Conservation (phyloP, 2,113 vertebrate genomes). For the Seriola quinqueradiata region DNA sequence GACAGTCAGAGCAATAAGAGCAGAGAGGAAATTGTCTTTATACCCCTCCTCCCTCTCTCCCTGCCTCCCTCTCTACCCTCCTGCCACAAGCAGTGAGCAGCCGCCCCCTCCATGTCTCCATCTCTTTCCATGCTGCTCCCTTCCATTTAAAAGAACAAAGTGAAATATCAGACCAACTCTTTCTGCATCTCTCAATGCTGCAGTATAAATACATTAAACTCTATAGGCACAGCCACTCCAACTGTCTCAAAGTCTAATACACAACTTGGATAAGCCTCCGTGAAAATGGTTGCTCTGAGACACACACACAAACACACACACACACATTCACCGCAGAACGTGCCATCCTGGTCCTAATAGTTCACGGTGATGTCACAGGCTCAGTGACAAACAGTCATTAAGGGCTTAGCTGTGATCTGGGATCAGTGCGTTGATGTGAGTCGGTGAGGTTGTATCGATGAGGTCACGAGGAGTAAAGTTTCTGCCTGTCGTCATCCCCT, state of each 20-base stretch:
- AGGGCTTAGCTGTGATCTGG: conserved; percentile 81
- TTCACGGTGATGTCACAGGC: conserved; percentile 82
- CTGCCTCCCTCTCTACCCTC: conserved; percentile 58
- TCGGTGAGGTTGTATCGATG: conserved; percentile 70
- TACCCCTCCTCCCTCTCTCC: conserved; percentile 68
- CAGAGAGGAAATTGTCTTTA: conserved; percentile 87
- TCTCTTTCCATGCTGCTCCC: conserved; percentile 63
- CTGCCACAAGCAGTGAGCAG: conserved; percentile 77
- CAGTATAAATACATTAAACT: conserved; percentile 33
- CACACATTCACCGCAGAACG: conserved; percentile 65
- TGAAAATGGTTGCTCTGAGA: conserved; percentile 27
- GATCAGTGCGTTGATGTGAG: conserved; percentile 75
- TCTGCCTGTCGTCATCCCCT: conserved; percentile 65
- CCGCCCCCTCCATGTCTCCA: conserved; percentile 69
- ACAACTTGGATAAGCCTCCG: conserved; percentile 26
- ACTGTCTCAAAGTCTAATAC: conserved; percentile 26
- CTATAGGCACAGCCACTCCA: conserved; percentile 1
- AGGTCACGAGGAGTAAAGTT: conserved; percentile 76
- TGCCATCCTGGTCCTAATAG: conserved; percentile 65
- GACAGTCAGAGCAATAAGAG: conserved; percentile 87
- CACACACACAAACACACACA: conserved; percentile 36
- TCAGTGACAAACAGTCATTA: conserved; percentile 83
- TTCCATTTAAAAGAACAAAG: conserved; percentile 53
- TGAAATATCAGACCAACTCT: conserved; percentile 56
- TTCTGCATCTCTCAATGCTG: conserved; percentile 23